Evolutionary conservation across 1,140 invertebrate species (phyloP).

Genomic region (Asbolus verrucosus): DNA sequence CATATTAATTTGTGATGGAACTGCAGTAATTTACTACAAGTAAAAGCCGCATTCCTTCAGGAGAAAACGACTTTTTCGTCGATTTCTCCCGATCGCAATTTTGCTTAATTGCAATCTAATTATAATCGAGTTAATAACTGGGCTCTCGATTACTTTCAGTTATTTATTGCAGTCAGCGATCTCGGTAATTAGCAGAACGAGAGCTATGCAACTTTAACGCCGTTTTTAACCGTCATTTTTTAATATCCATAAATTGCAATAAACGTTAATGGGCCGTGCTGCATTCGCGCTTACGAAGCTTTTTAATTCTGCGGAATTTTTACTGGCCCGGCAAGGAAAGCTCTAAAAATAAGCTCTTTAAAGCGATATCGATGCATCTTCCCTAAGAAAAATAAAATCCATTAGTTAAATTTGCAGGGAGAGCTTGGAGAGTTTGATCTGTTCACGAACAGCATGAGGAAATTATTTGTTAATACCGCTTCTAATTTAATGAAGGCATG

Average conservation of each 20-base stretch:
- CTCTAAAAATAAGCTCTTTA: slow-evolving; percentile 37
- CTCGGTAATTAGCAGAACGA: slow-evolving; percentile 8
- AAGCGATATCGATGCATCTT: slow-evolving; percentile 22
- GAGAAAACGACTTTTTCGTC: background rate
- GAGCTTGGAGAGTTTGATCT: too few relatives aligned
- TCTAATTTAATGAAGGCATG: too few relatives aligned
- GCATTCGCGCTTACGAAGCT: slow-evolving; percentile 45
- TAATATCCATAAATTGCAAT: slow-evolving; percentile 59
- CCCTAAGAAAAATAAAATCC: slow-evolving; percentile 1
- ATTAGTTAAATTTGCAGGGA: background rate
- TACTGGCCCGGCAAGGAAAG: slow-evolving; percentile 31
- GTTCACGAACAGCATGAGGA: too few relatives aligned
- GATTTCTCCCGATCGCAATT: slow-evolving; percentile 1
- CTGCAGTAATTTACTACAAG: slow-evolving; percentile 37
- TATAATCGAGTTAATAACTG: slow-evolving; percentile 14
- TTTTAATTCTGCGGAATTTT: slow-evolving; percentile 48
- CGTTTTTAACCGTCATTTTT: slow-evolving; percentile 48
- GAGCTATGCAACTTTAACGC: slow-evolving; percentile 42
- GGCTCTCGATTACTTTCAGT: slow-evolving; percentile 6
- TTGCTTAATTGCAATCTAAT: slow-evolving; percentile 12
- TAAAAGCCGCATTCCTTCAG: too few relatives aligned
- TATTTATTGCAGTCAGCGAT: slow-evolving; percentile 17
- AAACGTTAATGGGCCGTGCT: slow-evolving; percentile 56
- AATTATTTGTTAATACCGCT: background rate
- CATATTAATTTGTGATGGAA: slow-evolving; percentile 49